Evolutionary conservation across 2,797 vertebrate species (phyloP).

Genomic region (Alectoris magna): DNA sequence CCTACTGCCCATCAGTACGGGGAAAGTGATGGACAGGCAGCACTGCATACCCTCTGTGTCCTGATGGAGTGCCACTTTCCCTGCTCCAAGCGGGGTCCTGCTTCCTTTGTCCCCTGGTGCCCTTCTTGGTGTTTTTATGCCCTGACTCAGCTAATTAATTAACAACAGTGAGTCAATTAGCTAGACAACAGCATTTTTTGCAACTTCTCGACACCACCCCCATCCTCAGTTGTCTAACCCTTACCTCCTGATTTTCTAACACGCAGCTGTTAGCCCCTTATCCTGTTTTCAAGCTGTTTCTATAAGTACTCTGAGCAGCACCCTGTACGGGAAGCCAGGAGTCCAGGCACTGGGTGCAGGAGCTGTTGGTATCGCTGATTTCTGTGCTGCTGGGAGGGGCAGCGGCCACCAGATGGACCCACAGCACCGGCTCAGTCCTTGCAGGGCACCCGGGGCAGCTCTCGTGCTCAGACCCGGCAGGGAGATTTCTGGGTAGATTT

Average conservation of each 20-base stretch:
- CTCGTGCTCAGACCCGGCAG: too few species aligned
- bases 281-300: too few species aligned
- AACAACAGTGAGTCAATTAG: too few species aligned
- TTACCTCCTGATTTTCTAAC: too few species aligned
- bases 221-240: too few species aligned
- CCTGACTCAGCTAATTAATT: too few species aligned
- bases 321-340: neutral
- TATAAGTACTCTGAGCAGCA: too few species aligned
- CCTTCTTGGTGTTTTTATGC: too few species aligned
- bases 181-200: too few species aligned
- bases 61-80: neutral
- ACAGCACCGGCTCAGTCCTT: fast-evolving
- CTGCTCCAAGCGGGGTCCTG: neutral
- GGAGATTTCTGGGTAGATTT: neutral
- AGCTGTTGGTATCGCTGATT: fast-evolving
- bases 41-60: neutral
- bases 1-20: neutral
- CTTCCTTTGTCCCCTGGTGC: neutral
- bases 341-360: neutral
- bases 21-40: neutral
- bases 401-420: slow-evolving; percentile 38
- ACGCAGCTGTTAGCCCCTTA: too few species aligned
- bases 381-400: neutral
- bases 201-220: too few species aligned
- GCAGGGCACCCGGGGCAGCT: fast-evolving